A percentile compares a stretch with the other conserved stretches of the same genome.
Conservation (phyloP, 2,888 invertebrate species). For the Resseliella maxima region DNA sequence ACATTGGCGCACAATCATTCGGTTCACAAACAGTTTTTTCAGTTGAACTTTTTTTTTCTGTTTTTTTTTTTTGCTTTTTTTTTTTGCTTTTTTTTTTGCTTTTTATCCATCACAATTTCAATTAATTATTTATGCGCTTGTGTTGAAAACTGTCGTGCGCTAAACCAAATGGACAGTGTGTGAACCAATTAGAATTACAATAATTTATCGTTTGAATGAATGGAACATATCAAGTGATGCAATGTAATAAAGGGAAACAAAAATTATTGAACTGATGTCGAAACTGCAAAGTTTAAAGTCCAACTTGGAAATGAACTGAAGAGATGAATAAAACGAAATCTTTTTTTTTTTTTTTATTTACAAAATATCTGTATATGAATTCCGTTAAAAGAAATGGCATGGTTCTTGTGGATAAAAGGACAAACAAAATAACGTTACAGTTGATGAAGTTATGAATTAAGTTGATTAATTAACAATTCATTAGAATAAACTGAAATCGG, state of each 20-base stretch:
- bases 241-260: background rate
- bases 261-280: background rate
- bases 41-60: too few relatives aligned
- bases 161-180: constrained; percentile 30
- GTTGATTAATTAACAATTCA: constrained; percentile 51
- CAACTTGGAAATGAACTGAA: background rate
- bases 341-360: too few relatives aligned
- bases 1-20: background rate
- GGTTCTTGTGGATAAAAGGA: background rate
- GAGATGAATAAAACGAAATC: too few relatives aligned
- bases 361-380: too few relatives aligned
- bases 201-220: background rate
- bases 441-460: constrained; percentile 43
- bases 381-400: background rate
- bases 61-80: background rate
- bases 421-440: background rate
- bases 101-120: constrained; percentile 47
- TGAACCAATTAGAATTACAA: constrained; percentile 40
- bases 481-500: constrained; percentile 48
- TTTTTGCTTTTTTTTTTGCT: background rate
- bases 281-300: background rate
- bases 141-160: constrained; percentile 27
- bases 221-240: background rate
- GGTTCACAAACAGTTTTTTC: too few relatives aligned
- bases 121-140: constrained; percentile 51